phyloP scores from a whole-genome alignment of 2,113 vertebrate species.

The Nothocercus julius region DNA sequence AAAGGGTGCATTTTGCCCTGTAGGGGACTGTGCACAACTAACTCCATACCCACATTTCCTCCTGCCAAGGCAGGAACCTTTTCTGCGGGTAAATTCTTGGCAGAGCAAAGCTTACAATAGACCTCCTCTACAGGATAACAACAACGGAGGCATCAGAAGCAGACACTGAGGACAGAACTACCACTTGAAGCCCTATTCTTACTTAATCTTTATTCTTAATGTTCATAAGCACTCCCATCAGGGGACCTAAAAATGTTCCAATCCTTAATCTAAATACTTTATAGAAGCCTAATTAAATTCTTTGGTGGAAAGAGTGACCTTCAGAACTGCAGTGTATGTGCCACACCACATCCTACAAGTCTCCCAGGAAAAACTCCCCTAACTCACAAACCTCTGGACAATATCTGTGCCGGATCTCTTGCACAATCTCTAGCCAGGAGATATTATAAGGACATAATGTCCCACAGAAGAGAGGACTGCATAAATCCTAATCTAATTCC shows the following conservation, averaged over 20 bases:
- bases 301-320: slow-evolving; percentile 53
- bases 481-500: not conserved
- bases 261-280: slow-evolving; percentile 64
- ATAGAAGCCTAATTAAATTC: slow-evolving; percentile 55
- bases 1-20: not conserved
- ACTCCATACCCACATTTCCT: too few species aligned
- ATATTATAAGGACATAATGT: not conserved
- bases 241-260: slow-evolving; percentile 61
- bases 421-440: not conserved
- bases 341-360: not conserved
- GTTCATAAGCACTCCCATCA: slow-evolving; percentile 66
- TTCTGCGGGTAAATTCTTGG: not conserved
- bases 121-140: not conserved
- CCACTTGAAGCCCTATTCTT: not conserved
- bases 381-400: not conserved
- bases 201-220: slow-evolving; percentile 48
- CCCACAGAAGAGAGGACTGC: not conserved
- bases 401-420: not conserved
- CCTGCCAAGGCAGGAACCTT: not conserved
- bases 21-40: too few species aligned
- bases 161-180: not conserved
- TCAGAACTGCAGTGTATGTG: slow-evolving; percentile 25
- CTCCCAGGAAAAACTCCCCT: not conserved
- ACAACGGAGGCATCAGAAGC: not conserved
- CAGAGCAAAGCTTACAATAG: not conserved